A percentile compares a stretch with the other conserved stretches of the same genome.
Evolutionary conservation across 2,113 vertebrate genomes (phyloP).

Genomic region (Colaptes auratus): DNA sequence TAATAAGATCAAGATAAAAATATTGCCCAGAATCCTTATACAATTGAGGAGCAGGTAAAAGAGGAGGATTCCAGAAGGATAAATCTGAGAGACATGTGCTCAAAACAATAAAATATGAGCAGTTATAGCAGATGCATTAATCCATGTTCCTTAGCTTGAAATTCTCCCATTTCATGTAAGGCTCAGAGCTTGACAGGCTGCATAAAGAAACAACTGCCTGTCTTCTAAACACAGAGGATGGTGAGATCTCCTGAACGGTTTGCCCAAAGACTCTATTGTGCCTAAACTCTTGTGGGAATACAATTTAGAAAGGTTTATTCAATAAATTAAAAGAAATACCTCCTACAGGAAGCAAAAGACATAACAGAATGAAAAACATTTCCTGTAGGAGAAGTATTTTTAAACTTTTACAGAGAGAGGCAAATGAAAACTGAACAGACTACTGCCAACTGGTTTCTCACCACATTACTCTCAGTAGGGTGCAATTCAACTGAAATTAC

Average conservation of each 20-base stretch:
- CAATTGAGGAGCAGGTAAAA: not conserved
- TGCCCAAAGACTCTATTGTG: slow-evolving; percentile 11
- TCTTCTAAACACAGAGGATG: slow-evolving; percentile 40
- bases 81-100: not conserved
- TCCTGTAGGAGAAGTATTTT: slow-evolving; percentile 67
- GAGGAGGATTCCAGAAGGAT: not conserved
- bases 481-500: slow-evolving; percentile 53
- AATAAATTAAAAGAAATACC: slow-evolving; percentile 70
- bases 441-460: slow-evolving; percentile 35
- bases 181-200: not conserved
- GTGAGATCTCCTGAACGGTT: slow-evolving; percentile 15
- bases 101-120: not conserved
- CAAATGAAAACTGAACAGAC: slow-evolving; percentile 41
- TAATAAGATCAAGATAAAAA: slow-evolving; percentile 13
- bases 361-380: slow-evolving; percentile 68
- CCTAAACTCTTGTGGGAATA: slow-evolving; percentile 10
- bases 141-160: not conserved
- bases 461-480: slow-evolving; percentile 6
- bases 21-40: not conserved
- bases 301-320: slow-evolving; percentile 51
- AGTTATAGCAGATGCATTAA: slow-evolving; percentile 8
- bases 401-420: slow-evolving; percentile 44
- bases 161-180: not conserved
- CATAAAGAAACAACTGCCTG: not conserved
- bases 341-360: slow-evolving; percentile 61